phyloP scores from a whole-genome alignment of 2,797 vertebrate genomes.

The Syngnathus acus region DNA sequence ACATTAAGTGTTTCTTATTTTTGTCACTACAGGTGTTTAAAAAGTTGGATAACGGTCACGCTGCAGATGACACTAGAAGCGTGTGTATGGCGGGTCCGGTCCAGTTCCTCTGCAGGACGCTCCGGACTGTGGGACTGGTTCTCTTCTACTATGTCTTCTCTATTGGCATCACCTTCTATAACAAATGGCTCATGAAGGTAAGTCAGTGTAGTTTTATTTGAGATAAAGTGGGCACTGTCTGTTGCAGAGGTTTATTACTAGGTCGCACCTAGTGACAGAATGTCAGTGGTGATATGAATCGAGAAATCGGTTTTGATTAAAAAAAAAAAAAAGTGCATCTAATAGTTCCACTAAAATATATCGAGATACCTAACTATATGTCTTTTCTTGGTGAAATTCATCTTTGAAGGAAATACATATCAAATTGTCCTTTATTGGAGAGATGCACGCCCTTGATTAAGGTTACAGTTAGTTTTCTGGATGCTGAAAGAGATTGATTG shows the following conservation, averaged over 20 bases:
- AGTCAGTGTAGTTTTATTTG: neutral
- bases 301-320: no score
- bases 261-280: neutral
- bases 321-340: no score
- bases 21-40: neutral
- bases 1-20: neutral
- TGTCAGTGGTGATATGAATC: neutral
- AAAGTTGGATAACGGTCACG: neutral
- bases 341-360: no score
- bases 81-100: slow-evolving; percentile 58
- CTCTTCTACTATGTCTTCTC: slow-evolving; percentile 87
- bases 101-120: slow-evolving; percentile 65
- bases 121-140: slow-evolving; percentile 74
- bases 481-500: no score
- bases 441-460: no score
- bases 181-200: slow-evolving; percentile 92
- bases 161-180: slow-evolving; percentile 94
- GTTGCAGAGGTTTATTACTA: neutral
- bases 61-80: slow-evolving; percentile 32
- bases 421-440: no score
- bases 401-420: no score
- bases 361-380: no score
- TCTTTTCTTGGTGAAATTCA: no score
- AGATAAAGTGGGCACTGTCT: neutral
- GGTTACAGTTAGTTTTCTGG: no score